A percentile compares a stretch with the other conserved stretches of the same genome.
These are phyloP conservation scores for Botia kubotai DNA, from an alignment of 2,797 vertebrate genomes.

Conservation along the genomic window DNA sequence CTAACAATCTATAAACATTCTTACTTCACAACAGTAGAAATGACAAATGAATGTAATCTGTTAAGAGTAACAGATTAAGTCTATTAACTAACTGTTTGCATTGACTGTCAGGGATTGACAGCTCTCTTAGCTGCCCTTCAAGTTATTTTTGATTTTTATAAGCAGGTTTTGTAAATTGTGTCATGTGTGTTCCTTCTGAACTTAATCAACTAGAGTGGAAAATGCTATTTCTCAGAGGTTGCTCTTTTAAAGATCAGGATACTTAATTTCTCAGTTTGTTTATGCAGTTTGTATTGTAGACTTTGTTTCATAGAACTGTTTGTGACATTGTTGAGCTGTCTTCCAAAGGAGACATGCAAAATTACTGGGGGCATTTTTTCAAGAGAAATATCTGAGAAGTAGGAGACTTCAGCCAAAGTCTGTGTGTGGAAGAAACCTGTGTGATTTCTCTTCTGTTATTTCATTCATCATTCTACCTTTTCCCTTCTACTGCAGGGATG, in stretches of 20 bases:
- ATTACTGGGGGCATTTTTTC: not conserved
- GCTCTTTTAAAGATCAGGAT: too few species aligned
- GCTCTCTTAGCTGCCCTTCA: not conserved
- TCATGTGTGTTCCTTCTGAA: not conserved
- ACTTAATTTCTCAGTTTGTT: too few species aligned
- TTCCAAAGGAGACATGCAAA: too few species aligned
- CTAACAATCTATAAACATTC: slow-evolving; percentile 5
- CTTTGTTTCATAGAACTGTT: too few species aligned
- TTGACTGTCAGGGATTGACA: not conserved
- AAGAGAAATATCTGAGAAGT: not conserved
- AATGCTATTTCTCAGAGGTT: too few species aligned
- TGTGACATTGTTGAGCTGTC: too few species aligned
- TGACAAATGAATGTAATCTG: slow-evolving; percentile 1
- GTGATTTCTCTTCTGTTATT: slow-evolving; percentile 29
- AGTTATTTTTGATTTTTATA: slow-evolving; percentile 14
- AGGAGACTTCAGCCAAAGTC: not conserved
- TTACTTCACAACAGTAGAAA: slow-evolving; percentile 11
- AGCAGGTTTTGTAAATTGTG: slow-evolving; percentile 23
- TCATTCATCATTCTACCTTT: slow-evolving; percentile 62
- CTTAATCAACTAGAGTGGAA: too few species aligned
- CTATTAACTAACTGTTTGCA: not conserved
- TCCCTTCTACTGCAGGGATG: slow-evolving; percentile 47
- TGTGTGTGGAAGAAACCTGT: not conserved
- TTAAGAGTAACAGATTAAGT: not conserved
- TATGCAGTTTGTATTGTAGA: too few species aligned